Conservation (phyloP, 2,888 invertebrate species). For the Notocelia uddmanniana region DNA sequence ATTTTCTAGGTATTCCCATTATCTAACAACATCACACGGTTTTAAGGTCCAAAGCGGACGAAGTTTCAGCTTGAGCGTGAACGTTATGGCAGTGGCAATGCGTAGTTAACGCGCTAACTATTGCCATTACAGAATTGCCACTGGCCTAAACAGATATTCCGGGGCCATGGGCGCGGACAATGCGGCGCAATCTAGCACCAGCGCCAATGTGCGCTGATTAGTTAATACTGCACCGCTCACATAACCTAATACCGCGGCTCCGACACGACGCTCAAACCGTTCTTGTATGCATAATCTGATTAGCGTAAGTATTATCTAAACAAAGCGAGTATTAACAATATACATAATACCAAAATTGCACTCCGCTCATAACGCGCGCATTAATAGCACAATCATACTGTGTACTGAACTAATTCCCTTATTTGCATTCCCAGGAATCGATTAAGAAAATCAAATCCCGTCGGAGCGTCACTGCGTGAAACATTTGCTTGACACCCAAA, state of each 20-base stretch:
- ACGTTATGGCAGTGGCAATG: slow-evolving; percentile 46
- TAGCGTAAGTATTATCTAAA: slow-evolving; percentile 78
- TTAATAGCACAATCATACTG: slow-evolving; percentile 46
- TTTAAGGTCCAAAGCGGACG: neutral
- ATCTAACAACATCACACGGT: neutral
- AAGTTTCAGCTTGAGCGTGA: slow-evolving; percentile 43
- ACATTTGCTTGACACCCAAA: slow-evolving; percentile 86
- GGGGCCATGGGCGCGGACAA: slow-evolving; percentile 81
- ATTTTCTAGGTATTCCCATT: slow-evolving; percentile 1
- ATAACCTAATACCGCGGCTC: slow-evolving; percentile 75
- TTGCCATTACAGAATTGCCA: slow-evolving; percentile 80
- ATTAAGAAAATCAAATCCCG: slow-evolving; percentile 85
- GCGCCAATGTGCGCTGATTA: slow-evolving; percentile 83
- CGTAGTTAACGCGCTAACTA: slow-evolving; percentile 73
- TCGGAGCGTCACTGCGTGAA: slow-evolving; percentile 81
- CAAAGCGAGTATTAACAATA: slow-evolving; percentile 76
- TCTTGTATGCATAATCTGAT: slow-evolving; percentile 86
- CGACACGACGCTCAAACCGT: slow-evolving; percentile 71
- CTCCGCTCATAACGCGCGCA: slow-evolving; percentile 20
- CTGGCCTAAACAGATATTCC: slow-evolving; percentile 86
- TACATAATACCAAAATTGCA: slow-evolving; percentile 60
- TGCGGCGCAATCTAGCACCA: slow-evolving; percentile 80
- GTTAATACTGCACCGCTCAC: slow-evolving; percentile 81
- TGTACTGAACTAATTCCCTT: slow-evolving; percentile 53
- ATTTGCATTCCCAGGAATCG: slow-evolving; percentile 79